phyloP scores from a whole-genome alignment of 2,113 vertebrate genomes.

The Heterotilapia buettikoferi region DNA sequence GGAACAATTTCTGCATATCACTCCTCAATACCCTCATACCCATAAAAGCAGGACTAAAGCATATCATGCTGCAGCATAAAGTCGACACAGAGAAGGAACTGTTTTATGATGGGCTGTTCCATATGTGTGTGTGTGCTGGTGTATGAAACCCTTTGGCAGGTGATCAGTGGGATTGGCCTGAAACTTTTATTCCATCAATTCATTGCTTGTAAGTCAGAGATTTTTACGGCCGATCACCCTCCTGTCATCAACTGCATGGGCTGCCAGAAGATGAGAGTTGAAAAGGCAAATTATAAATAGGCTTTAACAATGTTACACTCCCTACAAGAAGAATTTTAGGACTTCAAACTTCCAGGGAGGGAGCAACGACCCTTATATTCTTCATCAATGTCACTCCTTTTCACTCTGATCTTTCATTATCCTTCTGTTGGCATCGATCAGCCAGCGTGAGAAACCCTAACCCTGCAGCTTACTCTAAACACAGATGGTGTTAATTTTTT shows the following conservation, averaged over 20 bases:
- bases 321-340: constrained; percentile 9
- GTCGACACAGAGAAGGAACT: constrained; percentile 25
- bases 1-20: neutral
- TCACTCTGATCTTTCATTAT: neutral
- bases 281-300: constrained; percentile 30
- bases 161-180: constrained; percentile 15
- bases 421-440: neutral
- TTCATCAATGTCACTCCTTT: neutral
- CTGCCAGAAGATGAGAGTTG: constrained; percentile 22
- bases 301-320: constrained; percentile 8
- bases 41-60: constrained; percentile 40
- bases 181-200: constrained; percentile 29
- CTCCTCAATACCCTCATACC: neutral
- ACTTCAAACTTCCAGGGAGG: neutral
- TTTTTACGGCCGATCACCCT: constrained; percentile 46
- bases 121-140: constrained; percentile 17
- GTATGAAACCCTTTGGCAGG: constrained; percentile 38
- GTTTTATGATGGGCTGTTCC: constrained; percentile 36
- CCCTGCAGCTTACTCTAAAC: neutral
- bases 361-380: neutral
- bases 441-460: neutral
- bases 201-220: constrained; percentile 15
- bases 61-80: constrained; percentile 23
- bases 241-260: constrained; percentile 39
- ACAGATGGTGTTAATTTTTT: neutral